Evolutionary conservation across 2,797 vertebrate genomes (phyloP).

Genomic region (Pangasius larnaudii): DNA sequence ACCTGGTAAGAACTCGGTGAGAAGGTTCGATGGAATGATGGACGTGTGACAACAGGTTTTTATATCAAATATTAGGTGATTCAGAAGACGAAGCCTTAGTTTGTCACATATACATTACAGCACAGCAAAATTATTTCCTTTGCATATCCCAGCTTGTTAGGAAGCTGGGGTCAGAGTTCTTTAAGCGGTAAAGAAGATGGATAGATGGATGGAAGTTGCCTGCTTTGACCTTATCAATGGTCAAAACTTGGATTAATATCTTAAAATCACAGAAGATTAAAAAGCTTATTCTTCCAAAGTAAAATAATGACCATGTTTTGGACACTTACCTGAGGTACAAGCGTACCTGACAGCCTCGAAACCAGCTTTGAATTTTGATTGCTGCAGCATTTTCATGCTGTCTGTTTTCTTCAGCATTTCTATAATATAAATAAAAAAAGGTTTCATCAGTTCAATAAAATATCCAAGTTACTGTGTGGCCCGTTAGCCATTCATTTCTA

Average conservation of each 20-base stretch:
- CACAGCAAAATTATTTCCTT: too few species aligned
- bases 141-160: too few species aligned
- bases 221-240: background rate
- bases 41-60: background rate
- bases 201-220: background rate
- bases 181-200: too few species aligned
- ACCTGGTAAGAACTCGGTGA: background rate
- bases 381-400: conserved; percentile 76
- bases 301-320: too few species aligned
- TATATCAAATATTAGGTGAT: background rate
- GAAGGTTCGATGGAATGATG: background rate
- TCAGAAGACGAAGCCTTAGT: too few species aligned
- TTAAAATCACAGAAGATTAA: background rate
- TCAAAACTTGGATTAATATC: background rate
- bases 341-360: conserved; percentile 81
- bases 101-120: too few species aligned
- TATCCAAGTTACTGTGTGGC: background rate
- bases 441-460: background rate
- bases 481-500: background rate
- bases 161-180: too few species aligned
- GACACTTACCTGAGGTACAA: conserved; percentile 70
- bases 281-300: background rate
- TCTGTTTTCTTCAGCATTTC: conserved; percentile 78
- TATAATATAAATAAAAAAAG: conserved; percentile 58
- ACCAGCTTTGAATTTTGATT: conserved; percentile 87